phyloP scores from a whole-genome alignment of 2,113 vertebrate species.

The Ovibos moschatus region DNA sequence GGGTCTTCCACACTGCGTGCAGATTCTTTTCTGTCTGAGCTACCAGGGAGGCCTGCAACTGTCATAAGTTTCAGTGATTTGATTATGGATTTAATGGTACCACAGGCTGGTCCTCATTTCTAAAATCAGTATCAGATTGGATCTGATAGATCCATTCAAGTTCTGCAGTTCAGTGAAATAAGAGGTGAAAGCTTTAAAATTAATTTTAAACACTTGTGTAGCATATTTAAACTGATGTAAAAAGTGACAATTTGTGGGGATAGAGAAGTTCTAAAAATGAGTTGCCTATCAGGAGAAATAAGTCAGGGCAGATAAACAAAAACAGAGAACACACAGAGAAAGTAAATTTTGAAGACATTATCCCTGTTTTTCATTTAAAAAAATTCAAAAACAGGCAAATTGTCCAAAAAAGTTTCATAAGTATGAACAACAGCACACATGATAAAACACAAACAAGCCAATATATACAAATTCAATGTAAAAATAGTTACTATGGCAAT shows the following conservation, averaged over 20 bases:
- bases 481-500: not conserved
- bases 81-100: not conserved
- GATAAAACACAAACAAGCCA: not conserved
- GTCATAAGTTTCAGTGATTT: not conserved
- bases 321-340: fast-evolving
- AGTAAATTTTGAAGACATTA: not conserved
- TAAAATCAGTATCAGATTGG: not conserved
- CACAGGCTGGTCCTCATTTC: not conserved
- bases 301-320: not conserved
- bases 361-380: not conserved
- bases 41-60: not conserved
- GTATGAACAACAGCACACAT: not conserved
- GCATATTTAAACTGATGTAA: not conserved
- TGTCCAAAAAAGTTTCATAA: not conserved
- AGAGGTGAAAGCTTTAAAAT: not conserved
- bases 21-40: not conserved
- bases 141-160: not conserved
- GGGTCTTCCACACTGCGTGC: not conserved
- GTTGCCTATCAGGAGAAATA: not conserved
- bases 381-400: not conserved
- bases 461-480: not conserved
- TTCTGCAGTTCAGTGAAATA: not conserved
- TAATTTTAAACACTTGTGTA: not conserved
- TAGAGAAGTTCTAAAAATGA: not conserved
- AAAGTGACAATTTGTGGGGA: not conserved